Evolutionary conservation across 2,888 invertebrate species (phyloP), one percentile per base, ranked within the genome.

Genomic region (Hirtodrosophila duncani): DNA sequence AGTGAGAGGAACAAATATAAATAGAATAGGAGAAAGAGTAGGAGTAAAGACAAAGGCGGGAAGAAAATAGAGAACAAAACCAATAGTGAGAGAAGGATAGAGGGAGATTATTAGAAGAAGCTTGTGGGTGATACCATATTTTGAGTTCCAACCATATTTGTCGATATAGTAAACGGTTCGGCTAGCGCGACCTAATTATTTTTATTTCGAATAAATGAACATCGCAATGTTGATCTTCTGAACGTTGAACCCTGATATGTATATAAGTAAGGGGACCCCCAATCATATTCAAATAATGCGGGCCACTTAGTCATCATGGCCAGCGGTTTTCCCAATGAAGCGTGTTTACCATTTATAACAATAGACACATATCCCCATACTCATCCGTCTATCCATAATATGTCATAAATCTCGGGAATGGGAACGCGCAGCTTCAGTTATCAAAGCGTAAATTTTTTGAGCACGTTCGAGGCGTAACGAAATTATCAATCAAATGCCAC

Each of bases 401-500:
- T 61, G 63, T 72, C 81, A 72, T 72, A 72, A 81, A 72, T 81
- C 72, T 78, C 3, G n/a, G n/a, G n/a, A n/a, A n/a, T 16, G 27
- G 21, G 37, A 46, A 50, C 38, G 43, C 52, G 36, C 34, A 43
- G 44, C 51, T 52, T 56, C 46, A 70, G 48, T 48, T 63, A 80
- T 71, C 63, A 71, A 67, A 75, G 42, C 53, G 50, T 44, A 60
- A 63, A 58, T 78, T 51, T 33, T 30, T 26, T 8, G 14, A 10
- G 26, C 78, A 68, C 72, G 58, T 69, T 58, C 43, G 50, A 74
- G 79, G 72, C 72, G 79, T 74, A 81, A 81, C 72, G 59, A 72
- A 78, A 72, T 78, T 72, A 72, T 72, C 81, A 72, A 72, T 72
- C 72, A 72, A 72, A 81, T 72, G 79, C 79, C 72, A 72, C 75